phyloP scores from a whole-genome alignment of 2,113 vertebrate species.

The Chamaetylas fuelleborni region DNA sequence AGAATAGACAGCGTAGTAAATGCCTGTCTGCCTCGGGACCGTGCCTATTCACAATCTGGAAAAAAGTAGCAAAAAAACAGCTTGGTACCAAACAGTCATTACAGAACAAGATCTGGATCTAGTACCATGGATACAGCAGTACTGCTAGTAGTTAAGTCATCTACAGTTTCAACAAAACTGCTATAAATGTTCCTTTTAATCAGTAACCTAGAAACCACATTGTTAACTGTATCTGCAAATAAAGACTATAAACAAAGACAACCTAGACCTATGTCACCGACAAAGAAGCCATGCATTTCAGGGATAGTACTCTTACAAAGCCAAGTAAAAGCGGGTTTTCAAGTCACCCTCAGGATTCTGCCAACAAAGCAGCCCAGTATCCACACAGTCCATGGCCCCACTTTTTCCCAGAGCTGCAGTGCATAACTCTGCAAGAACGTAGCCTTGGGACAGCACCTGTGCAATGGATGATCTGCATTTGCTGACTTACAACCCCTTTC shows the following conservation, averaged over 20 bases:
- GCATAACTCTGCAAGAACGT: not conserved
- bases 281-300: not conserved
- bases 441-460: not conserved
- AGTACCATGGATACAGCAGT: not conserved
- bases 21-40: constrained; percentile 99
- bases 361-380: not conserved
- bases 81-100: not conserved
- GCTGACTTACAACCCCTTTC: not conserved
- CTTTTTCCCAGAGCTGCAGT: not conserved
- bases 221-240: not conserved
- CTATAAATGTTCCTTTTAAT: not conserved
- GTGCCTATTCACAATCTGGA: constrained; percentile 98
- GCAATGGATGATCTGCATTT: not conserved
- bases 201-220: not conserved
- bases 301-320: not conserved
- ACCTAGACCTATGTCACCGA: not conserved
- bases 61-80: not conserved
- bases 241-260: not conserved
- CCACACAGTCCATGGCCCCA: rapidly evolving
- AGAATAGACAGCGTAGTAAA: constrained; percentile 99
- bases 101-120: not conserved
- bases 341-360: not conserved
- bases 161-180: not conserved
- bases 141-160: not conserved
- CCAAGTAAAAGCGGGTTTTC: not conserved